Percentiles rank a stretch among this genome's conserved stretches.
These are phyloP conservation scores for Apocheima hispidaria DNA, from an alignment of 2,888 invertebrate genomes.

Conservation along the genomic window DNA sequence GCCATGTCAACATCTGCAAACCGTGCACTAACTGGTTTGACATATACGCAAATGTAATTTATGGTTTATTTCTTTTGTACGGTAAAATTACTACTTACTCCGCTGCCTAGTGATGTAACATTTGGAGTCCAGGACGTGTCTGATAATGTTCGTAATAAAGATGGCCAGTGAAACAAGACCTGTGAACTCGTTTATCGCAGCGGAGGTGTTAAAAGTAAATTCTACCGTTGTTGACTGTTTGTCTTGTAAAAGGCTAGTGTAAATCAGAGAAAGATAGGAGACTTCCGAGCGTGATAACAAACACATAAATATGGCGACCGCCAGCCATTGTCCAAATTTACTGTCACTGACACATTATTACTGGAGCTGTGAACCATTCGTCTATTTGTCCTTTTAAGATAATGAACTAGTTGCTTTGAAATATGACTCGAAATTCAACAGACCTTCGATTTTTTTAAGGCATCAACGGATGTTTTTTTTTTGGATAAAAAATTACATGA, in stretches of 20 bases:
- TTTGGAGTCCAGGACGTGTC: constrained; percentile 22
- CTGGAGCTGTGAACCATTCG: constrained; percentile 53
- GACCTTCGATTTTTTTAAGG: background rate
- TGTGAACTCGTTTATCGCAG: constrained; percentile 58
- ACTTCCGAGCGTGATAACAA: constrained; percentile 78
- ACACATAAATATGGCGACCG: constrained; percentile 78
- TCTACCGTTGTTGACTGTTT: constrained; percentile 71
- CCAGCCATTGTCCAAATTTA: constrained; percentile 76
- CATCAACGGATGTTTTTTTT: background rate
- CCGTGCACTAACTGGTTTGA: constrained; percentile 35
- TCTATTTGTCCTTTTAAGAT: constrained; percentile 39
- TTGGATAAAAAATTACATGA: background rate
- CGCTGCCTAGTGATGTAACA: constrained; percentile 20
- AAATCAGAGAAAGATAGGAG: constrained; percentile 75
- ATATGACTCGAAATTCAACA: constrained; percentile 20
- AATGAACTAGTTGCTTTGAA: constrained; percentile 29
- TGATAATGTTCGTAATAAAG: constrained; percentile 37
- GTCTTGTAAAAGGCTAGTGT: constrained; percentile 67
- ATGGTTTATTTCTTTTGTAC: constrained; percentile 34
- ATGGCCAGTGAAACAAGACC: constrained; percentile 48
- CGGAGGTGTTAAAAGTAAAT: constrained; percentile 69
- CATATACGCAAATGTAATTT: constrained; percentile 27
- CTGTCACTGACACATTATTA: constrained; percentile 64
- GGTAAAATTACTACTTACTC: constrained; percentile 39
- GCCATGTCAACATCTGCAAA: constrained; percentile 37